Base-by-base conservation (phyloP, 1,140 invertebrate genomes). In the Formica selysi region DNA sequence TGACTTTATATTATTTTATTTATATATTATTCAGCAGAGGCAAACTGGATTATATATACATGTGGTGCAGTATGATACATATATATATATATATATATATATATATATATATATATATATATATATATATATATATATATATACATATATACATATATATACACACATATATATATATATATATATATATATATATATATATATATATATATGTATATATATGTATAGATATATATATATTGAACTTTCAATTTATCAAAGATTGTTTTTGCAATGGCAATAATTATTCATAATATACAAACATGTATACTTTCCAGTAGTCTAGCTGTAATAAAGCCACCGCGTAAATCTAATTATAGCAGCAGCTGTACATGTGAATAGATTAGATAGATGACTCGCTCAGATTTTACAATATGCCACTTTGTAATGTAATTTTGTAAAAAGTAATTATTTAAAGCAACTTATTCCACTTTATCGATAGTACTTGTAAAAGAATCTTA, bases 401-500 rank as follows among this genome's bases (percentile, higher is more conserved):
- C 93, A 93, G 92, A 94, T 93, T 91, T 94, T 93, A 91, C 91
- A 92, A 90, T 93, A 92, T 92, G 92, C 91, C 89, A 92, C 91
- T 93, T 95, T 94, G 93, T 95, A 94, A 94, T 94, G 94, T 94
- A 94, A 95, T 95, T 95, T 95, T 95, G 94, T 95, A 95, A 94
- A 95, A 95, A 95, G 91, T 87, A 92, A 91, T 90, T 93, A 93
- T 94, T 94, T 93, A 93, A 93, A 92, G 85, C 89, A 85, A 93
- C 88, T 92, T 92, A 90, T 92, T 92, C 92, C 92, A 92, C 84
- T 91, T 93, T 91, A 86, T 92, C 90, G 87, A 86, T 93, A 93
- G 90, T 92, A 91, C 71, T 89, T 85, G 88, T 93, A 92, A 90
- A 79, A 73, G 79, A 90, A 90, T 90, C 80, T 85, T 91, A 90